Evolutionary conservation across 2,888 invertebrate species (phyloP), one percentile per base, ranked within the genome.

Genomic region (Platerodrilus igneus): DNA sequence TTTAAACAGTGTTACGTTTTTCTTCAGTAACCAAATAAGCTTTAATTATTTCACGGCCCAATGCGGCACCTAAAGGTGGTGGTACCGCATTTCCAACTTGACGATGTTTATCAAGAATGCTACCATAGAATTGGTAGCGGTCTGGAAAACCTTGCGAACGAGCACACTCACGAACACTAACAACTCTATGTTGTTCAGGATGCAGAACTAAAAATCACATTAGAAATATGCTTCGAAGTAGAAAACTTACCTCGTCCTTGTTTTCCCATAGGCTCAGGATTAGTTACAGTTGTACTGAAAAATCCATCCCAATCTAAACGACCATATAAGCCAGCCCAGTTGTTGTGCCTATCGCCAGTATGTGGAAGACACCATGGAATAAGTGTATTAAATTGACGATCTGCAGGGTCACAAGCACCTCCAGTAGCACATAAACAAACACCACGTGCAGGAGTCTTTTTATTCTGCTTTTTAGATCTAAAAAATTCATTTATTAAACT

Each of bases 81-180:
- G 90, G 90, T 0, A 91, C 90, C 3, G 91, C 90, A 66, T 90
- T 91, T 8, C 91, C 90, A 50, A 89, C 82, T 77, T 88, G 89
- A 60, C 87, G 68, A 60, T 90, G 83, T 55, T 84, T 85, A 61
- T 89, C 87, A 46, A 81, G 71, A 51, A 87, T 74, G 45, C 71
- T 77, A 21, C 89, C 90, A 50, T 77, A 81, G 66, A 90, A 86
- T 41, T 79, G 66, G 63, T 84, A 88, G 1, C 74, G 70, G 67
- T 91, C 86, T 35, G 75, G 83, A 68, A 91, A 91, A 43, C 86
- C 90, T 67, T 91, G 90, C 13, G 87, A 87, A 43, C 90, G 74
- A 7, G 90, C 90, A 66, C 88, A 89, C 65, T 91, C 91, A 7
- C 89, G 68, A 7, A 90, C 86, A 44, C 87, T 86, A n/a, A 91